A percentile compares a stretch with the other conserved stretches of the same genome.
Conservation (phyloP, 2,888 invertebrate genomes). For the Trisateles emortualis region DNA sequence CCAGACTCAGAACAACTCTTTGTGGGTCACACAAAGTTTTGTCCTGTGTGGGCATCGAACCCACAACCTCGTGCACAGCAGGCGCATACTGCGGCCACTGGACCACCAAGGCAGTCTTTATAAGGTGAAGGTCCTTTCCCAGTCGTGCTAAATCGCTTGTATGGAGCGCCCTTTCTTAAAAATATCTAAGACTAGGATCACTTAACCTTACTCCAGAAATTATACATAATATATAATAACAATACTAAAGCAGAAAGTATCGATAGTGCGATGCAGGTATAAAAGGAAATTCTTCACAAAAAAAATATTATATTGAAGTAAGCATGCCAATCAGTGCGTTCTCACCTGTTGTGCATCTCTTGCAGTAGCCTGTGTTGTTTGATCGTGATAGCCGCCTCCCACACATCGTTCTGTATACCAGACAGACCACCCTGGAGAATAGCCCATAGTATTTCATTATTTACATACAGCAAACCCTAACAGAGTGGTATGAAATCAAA, state of each 20-base stretch:
- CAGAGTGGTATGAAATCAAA: too few relatives aligned
- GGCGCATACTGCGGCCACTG: too few relatives aligned
- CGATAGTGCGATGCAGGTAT: constrained; percentile 20
- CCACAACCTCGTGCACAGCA: too few relatives aligned
- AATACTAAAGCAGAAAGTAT: constrained; percentile 1
- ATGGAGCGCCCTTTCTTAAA: too few relatives aligned
- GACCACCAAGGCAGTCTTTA: too few relatives aligned
- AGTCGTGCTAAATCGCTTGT: too few relatives aligned
- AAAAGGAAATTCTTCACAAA: neutral
- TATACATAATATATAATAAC: neutral
- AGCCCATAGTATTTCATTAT: constrained; percentile 27
- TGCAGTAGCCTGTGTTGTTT: constrained; percentile 87
- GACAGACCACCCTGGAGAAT: constrained; percentile 67
- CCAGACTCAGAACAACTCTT: too few relatives aligned
- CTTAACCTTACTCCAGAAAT: neutral
- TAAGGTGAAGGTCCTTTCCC: too few relatives aligned
- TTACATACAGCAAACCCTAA: neutral
- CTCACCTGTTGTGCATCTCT: constrained; percentile 84
- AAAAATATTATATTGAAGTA: neutral
- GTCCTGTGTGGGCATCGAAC: too few relatives aligned
- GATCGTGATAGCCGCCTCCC: constrained; percentile 90
- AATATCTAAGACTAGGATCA: neutral
- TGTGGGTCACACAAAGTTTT: too few relatives aligned
- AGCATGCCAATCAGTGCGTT: constrained; percentile 17
- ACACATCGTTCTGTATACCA: constrained; percentile 87